phyloP scores from a whole-genome alignment of 2,113 vertebrate genomes.

The Ciconia stormi region DNA sequence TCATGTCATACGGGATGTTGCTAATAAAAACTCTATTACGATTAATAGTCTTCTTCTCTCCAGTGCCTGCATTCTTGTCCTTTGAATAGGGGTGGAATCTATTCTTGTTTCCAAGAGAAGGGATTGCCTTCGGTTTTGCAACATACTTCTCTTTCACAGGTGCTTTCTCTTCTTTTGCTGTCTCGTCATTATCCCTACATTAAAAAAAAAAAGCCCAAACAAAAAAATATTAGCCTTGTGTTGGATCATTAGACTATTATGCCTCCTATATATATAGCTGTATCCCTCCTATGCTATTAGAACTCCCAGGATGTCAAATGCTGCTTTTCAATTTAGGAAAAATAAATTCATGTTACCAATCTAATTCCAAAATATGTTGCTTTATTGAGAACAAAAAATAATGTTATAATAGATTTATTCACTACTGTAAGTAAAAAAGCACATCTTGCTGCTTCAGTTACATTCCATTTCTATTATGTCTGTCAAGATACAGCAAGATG shows the following conservation, averaged over 20 bases:
- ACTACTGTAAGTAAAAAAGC: neutral
- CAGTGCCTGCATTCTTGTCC: conserved; percentile 83
- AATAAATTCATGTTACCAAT: neutral
- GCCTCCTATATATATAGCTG: neutral
- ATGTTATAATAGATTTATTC: neutral
- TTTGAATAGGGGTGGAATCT: conserved; percentile 94
- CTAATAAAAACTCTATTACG: conserved; percentile 97
- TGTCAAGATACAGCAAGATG: neutral
- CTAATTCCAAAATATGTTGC: neutral
- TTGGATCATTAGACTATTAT: neutral
- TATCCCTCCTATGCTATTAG: neutral
- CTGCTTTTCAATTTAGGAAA: neutral
- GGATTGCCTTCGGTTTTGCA: conserved; percentile 65
- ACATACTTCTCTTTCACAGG: conserved; percentile 85
- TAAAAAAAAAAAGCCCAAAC: neutral
- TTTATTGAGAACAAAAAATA: neutral
- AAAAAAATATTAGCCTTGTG: neutral
- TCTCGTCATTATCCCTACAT: conserved; percentile 84
- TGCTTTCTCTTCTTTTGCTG: conserved; percentile 83
- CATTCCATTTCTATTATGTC: neutral
- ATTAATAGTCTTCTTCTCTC: conserved; percentile 88
- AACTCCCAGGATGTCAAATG: neutral
- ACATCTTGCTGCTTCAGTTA: neutral
- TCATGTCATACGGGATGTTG: conserved; percentile 99
- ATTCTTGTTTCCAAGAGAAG: conserved; percentile 80